Percentiles rank a stretch among this genome's conserved stretches.
Evolutionary conservation across 2,113 vertebrate species (phyloP).

Genomic region (Notarius quadriscutis): DNA sequence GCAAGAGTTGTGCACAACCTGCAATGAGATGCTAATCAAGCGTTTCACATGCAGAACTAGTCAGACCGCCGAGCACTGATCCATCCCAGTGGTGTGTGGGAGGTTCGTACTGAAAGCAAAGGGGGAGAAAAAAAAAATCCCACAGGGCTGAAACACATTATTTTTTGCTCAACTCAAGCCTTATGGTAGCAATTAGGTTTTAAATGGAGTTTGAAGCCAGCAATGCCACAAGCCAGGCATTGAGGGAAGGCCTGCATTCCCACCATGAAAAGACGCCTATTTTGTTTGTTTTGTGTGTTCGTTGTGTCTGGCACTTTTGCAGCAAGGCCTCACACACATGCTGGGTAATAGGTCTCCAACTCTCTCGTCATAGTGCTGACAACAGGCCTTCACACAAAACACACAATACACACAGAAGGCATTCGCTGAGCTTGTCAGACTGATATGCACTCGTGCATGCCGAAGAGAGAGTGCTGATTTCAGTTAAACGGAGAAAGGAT

Average conservation of each 20-base stretch:
- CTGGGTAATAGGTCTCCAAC: background rate
- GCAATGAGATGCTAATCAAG: slow-evolving; percentile 19
- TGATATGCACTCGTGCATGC: slow-evolving; percentile 21
- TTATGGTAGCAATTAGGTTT: slow-evolving; percentile 51
- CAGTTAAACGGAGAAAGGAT: slow-evolving; percentile 13
- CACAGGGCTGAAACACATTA: slow-evolving; percentile 32
- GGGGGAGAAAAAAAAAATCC: background rate
- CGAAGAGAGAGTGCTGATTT: slow-evolving; percentile 34
- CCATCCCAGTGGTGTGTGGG: background rate
- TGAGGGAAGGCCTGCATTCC: background rate
- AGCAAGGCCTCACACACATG: slow-evolving; percentile 19
- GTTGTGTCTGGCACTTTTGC: slow-evolving; percentile 21
- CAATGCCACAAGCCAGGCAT: slow-evolving; percentile 20
- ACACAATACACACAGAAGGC: slow-evolving; percentile 23
- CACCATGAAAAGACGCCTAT: background rate
- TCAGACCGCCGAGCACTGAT: background rate
- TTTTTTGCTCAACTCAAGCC: slow-evolving; percentile 32
- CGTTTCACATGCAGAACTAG: background rate
- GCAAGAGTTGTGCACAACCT: background rate
- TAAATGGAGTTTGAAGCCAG: slow-evolving; percentile 26
- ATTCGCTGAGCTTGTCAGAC: slow-evolving; percentile 52
- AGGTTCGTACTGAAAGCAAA: slow-evolving; percentile 7
- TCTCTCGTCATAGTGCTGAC: slow-evolving; percentile 23
- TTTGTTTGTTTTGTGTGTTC: slow-evolving; percentile 19
- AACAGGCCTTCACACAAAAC: slow-evolving; percentile 12